A percentile compares a stretch with the other conserved stretches of the same genome.
These are phyloP conservation scores for Microdon myrmicae DNA, from an alignment of 2,888 invertebrate genomes.

Conservation along the genomic window DNA sequence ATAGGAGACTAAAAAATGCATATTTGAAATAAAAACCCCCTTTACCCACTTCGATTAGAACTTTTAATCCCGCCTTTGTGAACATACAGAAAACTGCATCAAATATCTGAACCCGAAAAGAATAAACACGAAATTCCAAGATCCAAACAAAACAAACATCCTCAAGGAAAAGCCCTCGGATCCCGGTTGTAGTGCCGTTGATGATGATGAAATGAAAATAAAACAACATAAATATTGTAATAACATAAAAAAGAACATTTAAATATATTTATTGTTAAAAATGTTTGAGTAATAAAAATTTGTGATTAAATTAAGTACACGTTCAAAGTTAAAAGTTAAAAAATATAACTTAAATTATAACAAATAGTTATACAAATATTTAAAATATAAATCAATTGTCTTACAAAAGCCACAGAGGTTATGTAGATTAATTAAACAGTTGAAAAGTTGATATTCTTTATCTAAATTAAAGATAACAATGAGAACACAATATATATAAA, in stretches of 20 bases:
- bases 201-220: neutral
- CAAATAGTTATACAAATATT: neutral
- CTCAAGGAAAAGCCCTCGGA: too few relatives aligned
- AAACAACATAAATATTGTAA: neutral
- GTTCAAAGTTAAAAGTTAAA: slow-evolving; percentile 10
- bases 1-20: too few relatives aligned
- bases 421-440: slow-evolving; percentile 5
- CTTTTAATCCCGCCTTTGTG: too few relatives aligned
- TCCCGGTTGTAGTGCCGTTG: too few relatives aligned
- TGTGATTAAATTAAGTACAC: slow-evolving; percentile 42
- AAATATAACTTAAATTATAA: slow-evolving; percentile 9
- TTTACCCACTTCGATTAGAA: too few relatives aligned
- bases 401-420: slow-evolving; percentile 3
- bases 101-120: neutral
- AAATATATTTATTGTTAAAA: slow-evolving; percentile 30
- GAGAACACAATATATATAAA: too few relatives aligned
- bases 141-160: too few relatives aligned
- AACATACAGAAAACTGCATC: too few relatives aligned
- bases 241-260: slow-evolving; percentile 7
- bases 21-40: too few relatives aligned
- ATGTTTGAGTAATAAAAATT: slow-evolving; percentile 25
- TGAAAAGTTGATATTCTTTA: too few relatives aligned
- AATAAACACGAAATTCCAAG: neutral
- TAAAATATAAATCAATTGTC: slow-evolving; percentile 17
- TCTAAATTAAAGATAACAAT: too few relatives aligned